Base-by-base conservation (phyloP, 2,888 invertebrate species). In the Entomobrya proxima region DNA sequence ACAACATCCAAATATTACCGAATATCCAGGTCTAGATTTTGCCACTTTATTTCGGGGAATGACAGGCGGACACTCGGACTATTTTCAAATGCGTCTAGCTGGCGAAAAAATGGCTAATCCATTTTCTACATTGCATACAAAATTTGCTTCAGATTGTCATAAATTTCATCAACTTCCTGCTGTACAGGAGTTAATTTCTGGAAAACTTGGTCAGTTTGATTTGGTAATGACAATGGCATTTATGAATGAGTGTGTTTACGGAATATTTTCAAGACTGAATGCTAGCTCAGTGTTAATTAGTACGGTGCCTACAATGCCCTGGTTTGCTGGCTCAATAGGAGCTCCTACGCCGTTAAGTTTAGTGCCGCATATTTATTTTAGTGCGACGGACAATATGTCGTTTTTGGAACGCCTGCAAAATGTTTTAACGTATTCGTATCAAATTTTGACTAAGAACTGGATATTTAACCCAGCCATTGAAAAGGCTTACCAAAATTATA, bases 1-100 rank as follows among this genome's bases (percentile, higher is more conserved):
- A 9, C 91, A 92, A 1, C 91, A 92, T 18, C 93, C 92, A 11
- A 91, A 90, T 67, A 90, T 90, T 64, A 89, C 89, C 35, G 91
- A 88, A 44, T 27, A 78, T 18, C 35, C 40, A 2, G 83, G 79
- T 21, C 9, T 87, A 7, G 77, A 82, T 21, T 58, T 82, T n/a
- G 47, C 30, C 1, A 55, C 40, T 0, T 1, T 69, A 0, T 50
- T 50, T 24, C 61, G 64, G 30, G 74, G 64, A 37, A 50, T 85
- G 58, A 44, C 47, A 3, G 50, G 21, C 13, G n/a, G 18, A 18
- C n/a, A 35, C n/a, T n/a, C n/a, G 21, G 30, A 77, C 35, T 64
- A 76, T 30, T 76, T 80, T 44, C 64, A 86, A 52, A 86, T 64
- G 77, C 37, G 67, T n/a, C 58, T 76, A 13, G 30, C 47, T 2